Base-by-base conservation (phyloP, 1,140 invertebrate species). In the Drosophila kepulauana region DNA sequence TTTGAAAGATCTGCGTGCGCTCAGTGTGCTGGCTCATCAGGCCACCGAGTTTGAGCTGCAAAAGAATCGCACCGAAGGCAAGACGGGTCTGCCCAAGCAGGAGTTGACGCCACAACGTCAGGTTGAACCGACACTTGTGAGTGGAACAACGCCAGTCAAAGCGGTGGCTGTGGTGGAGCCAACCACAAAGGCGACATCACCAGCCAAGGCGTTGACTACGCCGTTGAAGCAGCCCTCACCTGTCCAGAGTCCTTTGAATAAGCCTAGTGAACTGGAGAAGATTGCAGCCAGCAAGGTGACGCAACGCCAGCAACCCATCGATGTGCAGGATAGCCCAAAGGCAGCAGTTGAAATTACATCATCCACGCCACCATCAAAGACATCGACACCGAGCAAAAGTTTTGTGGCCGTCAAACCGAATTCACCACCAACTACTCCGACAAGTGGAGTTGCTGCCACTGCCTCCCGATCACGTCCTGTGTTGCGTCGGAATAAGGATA, bases 1-100 rank as follows among this genome's bases (percentile, higher is more conserved):
- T 58, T 70, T 92, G 48, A 81, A 86, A 11, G 91, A 91, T 61
- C 56, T 92, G 15, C 79, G 82, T 5, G 82, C 77, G 1, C 62
- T 91, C 1, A 80, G 91, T 46, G 84, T 92, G 10, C 52, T 92
- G 6, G 92, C 92, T 1, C 79, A 80, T 45, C 92, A 92, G 69
- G 92, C 92, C 5, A 91, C 75, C 11, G 92, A 92, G 66, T 92
- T 91, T 48, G 87, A 92, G 46, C 71, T 65, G 11, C 81, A 91
- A 51, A 91, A 89, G 58, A 81, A 78, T 68, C 78, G 78, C 3
- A 80, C 75, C 1, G 92, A 92, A 49, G 74, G 79, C 6, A 92
- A 92, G 48, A 45, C 76, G 0, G 78, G 64, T n/a, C 15, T 70
- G 6, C 52, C 68, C 0, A 92, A 92, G 28, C 78, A 81, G 8